Base-by-base conservation (phyloP, 2,113 vertebrate genomes). In the Diphyllodes magnificus region DNA sequence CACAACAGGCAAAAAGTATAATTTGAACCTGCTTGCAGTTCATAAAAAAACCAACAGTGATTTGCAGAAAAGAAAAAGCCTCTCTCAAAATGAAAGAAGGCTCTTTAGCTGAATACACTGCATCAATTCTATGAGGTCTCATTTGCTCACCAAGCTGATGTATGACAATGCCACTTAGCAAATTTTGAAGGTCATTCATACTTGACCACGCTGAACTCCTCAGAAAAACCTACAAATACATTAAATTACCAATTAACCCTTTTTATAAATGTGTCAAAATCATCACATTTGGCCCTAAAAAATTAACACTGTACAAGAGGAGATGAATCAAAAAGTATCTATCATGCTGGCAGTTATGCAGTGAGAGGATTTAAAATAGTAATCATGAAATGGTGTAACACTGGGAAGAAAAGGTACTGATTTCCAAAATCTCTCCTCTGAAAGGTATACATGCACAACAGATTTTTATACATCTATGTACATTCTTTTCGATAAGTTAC, bases 131-230 rank as follows among this genome's bases (percentile, higher is more conserved):
- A 17, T 0, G 0, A 86, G 64, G 50, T 80, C 82, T 39, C 47
- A 59, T 93, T 94, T 92, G 79, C 35, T 92, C 59, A 13, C 18
- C 54, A 86, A 54, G 6, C 50, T 66, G 88, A 83, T 60, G n/a
- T 70, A 30, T 63, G 86, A 51, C 71, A 82, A 28, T 73, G 82
- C 95, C 92, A 95, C 59, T 82, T 37, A 80, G 82, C 91, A 95
- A 70, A 60, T 92, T 83, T 4, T 65, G 63, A 80, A 77, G 68
- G 76, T 56, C 69, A 73, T 66, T 90, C 71, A 81, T 59, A 47
- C 31, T 31, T 65, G 33, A 28, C 9, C 0, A 2, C 61, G 54
- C 37, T 80, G 63, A 93, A 75, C 53, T 60, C 37, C 25, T 65
- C 1, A 33, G 71, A 79, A 82, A 82, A 82, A 42, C 42, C 75